These are phyloP conservation scores for Malurus cyaneus DNA, from an alignment of 2,113 vertebrate species.

Conservation along the genomic window DNA sequence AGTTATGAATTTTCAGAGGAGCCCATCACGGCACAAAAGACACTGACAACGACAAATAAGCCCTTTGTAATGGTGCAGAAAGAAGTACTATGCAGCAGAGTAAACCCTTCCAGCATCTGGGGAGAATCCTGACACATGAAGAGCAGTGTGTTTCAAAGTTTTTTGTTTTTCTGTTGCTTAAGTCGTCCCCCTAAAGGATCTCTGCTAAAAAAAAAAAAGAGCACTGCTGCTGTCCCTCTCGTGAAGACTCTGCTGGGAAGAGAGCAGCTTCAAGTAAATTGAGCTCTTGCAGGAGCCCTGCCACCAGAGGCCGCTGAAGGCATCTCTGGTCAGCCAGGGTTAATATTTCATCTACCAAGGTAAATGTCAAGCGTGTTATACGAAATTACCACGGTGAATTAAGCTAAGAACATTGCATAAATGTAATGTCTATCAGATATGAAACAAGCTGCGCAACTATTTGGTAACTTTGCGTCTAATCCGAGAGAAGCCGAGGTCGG, in stretches of 20 bases:
- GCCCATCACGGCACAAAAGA: not conserved
- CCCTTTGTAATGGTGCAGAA: not conserved
- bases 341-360: not conserved
- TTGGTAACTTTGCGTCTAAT: no score
- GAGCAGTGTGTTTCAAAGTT: rapidly evolving
- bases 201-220: not conserved
- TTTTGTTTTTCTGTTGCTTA: not conserved
- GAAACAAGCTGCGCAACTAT: no score
- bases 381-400: no score
- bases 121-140: not conserved
- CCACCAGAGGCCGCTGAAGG: not conserved
- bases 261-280: not conserved
- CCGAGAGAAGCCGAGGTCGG: no score
- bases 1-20: not conserved
- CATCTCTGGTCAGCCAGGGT: not conserved
- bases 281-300: not conserved
- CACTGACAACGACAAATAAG: not conserved
- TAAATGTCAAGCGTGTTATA: not conserved
- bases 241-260: not conserved
- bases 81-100: not conserved
- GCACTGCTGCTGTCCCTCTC: not conserved
- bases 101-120: not conserved
- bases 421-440: no score
- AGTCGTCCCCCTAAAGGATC: not conserved
- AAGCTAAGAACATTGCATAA: no score